Conservation (phyloP, 2,888 invertebrate genomes). For the Drosophila phalerata region DNA sequence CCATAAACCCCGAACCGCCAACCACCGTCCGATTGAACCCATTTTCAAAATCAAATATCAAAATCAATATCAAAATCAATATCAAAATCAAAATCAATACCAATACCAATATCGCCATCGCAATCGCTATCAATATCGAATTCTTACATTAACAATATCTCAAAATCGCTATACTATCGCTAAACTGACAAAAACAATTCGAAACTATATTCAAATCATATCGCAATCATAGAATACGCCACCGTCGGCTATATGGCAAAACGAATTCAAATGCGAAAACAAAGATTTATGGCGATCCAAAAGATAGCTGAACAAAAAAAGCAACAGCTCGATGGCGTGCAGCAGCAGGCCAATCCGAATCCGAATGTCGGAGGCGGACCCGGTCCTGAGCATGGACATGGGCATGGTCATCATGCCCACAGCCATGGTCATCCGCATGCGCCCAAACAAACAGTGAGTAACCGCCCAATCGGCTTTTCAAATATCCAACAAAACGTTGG, state of each 20-base stretch:
- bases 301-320: conserved; percentile 97
- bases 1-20: conserved; percentile 60
- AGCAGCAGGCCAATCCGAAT: conserved; percentile 93
- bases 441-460: conserved; percentile 86
- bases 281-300: conserved; percentile 94
- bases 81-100: conserved; percentile 40
- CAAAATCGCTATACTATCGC: conserved; percentile 21
- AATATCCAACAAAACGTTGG: conserved; percentile 86
- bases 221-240: conserved; percentile 93
- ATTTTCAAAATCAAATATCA: conserved; percentile 45
- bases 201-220: conserved; percentile 68
- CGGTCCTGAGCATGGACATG: conserved; percentile 86
- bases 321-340: conserved; percentile 91
- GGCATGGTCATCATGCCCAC: conserved; percentile 86
- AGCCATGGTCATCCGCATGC: conserved; percentile 86
- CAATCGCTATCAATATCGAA: conserved; percentile 53
- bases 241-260: conserved; percentile 99
- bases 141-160: conserved; percentile 37
- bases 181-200: conserved; percentile 63
- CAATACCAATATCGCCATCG: conserved; percentile 34
- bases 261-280: conserved; percentile 98
- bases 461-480: conserved; percentile 86
- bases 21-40: conserved; percentile 51
- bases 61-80: conserved; percentile 55
- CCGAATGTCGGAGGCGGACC: conserved; percentile 86